Percentiles rank a stretch among this genome's conserved stretches.
These are phyloP conservation scores for Morpho achilles DNA, from an alignment of 2,888 invertebrate genomes.

Conservation along the genomic window DNA sequence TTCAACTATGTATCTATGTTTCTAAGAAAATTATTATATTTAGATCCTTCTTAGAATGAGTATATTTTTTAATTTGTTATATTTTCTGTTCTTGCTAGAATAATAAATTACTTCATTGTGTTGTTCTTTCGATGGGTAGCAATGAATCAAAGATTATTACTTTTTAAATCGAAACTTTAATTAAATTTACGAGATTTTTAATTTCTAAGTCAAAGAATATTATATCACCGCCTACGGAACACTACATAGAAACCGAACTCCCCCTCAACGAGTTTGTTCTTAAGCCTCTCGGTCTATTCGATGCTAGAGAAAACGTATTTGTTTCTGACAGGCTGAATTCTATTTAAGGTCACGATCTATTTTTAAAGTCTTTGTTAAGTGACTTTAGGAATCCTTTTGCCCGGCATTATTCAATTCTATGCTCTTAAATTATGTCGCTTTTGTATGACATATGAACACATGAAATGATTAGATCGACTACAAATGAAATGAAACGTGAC, in stretches of 20 bases:
- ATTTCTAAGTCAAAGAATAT: no score
- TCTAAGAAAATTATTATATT: no score
- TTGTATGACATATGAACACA: not conserved
- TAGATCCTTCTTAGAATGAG: no score
- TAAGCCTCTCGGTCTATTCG: slow-evolving; percentile 42
- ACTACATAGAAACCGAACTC: not conserved
- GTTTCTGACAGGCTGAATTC: slow-evolving; percentile 44
- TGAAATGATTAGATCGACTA: not conserved
- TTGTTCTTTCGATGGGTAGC: no score
- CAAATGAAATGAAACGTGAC: slow-evolving; percentile 50
- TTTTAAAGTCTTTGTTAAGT: slow-evolving; percentile 8
- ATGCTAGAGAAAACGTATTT: slow-evolving; percentile 44
- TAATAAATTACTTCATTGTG: no score
- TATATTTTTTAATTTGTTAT: no score
- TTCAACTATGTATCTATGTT: no score
- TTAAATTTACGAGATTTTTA: no score
- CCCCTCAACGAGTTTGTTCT: slow-evolving; percentile 8
- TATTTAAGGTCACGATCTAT: slow-evolving; percentile 14
- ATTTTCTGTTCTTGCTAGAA: no score
- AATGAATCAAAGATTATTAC: not conserved
- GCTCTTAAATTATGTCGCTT: not conserved
- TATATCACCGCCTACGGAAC: not conserved
- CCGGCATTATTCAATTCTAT: not conserved
- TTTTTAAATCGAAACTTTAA: not conserved
- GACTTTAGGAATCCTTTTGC: slow-evolving; percentile 1